A percentile compares a stretch with the other conserved stretches of the same genome.
These are phyloP conservation scores for Lochmaea capreae DNA, from an alignment of 2,888 invertebrate species.

Conservation along the genomic window DNA sequence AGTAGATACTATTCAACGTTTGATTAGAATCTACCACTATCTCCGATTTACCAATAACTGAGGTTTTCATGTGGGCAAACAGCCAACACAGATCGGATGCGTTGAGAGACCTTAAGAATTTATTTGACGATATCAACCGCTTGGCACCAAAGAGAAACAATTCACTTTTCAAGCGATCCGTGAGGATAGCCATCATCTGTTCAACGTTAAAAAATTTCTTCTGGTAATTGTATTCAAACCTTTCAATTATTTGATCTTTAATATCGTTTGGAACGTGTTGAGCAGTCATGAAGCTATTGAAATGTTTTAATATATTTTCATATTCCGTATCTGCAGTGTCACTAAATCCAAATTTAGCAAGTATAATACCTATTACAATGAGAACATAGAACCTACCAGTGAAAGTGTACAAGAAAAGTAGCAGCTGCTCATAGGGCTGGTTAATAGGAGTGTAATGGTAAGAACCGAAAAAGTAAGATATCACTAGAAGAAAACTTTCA, in stretches of 20 bases:
- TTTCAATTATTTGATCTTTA: constrained; percentile 65
- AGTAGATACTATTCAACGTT: constrained; percentile 66
- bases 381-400: constrained; percentile 54
- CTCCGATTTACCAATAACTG: constrained; percentile 53
- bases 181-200: constrained; percentile 49
- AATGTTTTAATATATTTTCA: constrained; percentile 66
- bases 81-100: constrained; percentile 57
- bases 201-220: constrained; percentile 69
- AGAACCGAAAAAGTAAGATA: constrained; percentile 28
- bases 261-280: constrained; percentile 67
- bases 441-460: background rate
- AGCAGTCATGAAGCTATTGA: constrained; percentile 67
- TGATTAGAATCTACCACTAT: constrained; percentile 63
- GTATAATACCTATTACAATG: constrained; percentile 48
- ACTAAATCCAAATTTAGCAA: constrained; percentile 54
- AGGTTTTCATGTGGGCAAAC: constrained; percentile 32
- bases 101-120: constrained; percentile 64
- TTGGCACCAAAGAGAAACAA: constrained; percentile 66
- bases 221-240: constrained; percentile 69
- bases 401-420: constrained; percentile 48
- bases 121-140: constrained; percentile 65
- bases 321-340: constrained; percentile 62
- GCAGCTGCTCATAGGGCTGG: constrained; percentile 45
- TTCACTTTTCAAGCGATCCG: constrained; percentile 63
- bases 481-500: constrained; percentile 20